Percentiles rank a stretch among this genome's conserved stretches.
phyloP scores from a whole-genome alignment of 1,140 invertebrate genomes.

The Formica exsecta region DNA sequence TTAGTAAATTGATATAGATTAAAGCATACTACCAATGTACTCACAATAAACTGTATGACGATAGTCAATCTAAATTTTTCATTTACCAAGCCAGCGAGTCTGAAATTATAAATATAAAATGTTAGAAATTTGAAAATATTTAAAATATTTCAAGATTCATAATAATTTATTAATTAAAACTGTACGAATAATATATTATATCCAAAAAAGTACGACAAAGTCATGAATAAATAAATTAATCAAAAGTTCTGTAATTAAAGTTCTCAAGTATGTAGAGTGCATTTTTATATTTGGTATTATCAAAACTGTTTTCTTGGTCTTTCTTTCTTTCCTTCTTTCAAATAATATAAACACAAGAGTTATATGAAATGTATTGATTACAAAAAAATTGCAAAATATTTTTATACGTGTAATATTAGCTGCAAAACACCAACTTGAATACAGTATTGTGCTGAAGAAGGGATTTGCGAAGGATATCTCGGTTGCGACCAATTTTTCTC shows the following conservation, averaged over 20 bases:
- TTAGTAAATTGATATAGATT: constrained; percentile 61
- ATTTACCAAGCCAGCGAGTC: constrained; percentile 51
- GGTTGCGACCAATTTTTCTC: background rate
- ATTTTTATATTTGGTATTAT: background rate
- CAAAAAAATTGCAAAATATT: background rate
- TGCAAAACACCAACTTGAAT: constrained; percentile 61
- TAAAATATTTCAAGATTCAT: background rate
- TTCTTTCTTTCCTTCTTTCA: background rate
- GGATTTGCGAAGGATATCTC: constrained; percentile 30
- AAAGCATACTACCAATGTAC: constrained; percentile 67
- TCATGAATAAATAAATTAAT: constrained; percentile 7
- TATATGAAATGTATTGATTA: background rate
- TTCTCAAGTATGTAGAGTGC: background rate
- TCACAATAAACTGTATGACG: constrained; percentile 65
- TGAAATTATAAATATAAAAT: constrained; percentile 12
- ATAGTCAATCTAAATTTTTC: constrained; percentile 65
- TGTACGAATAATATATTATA: background rate
- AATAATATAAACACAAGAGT: background rate
- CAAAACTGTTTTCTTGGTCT: background rate
- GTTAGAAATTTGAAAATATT: background rate
- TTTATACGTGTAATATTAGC: constrained; percentile 15
- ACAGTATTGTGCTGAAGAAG: constrained; percentile 69
- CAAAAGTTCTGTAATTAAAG: background rate
- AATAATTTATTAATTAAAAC: background rate
- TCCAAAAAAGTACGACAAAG: background rate